Percentiles rank a stretch among this genome's conserved stretches.
These are phyloP conservation scores for Pipra filicauda DNA, from an alignment of 2,113 vertebrate species.

Conservation along the genomic window DNA sequence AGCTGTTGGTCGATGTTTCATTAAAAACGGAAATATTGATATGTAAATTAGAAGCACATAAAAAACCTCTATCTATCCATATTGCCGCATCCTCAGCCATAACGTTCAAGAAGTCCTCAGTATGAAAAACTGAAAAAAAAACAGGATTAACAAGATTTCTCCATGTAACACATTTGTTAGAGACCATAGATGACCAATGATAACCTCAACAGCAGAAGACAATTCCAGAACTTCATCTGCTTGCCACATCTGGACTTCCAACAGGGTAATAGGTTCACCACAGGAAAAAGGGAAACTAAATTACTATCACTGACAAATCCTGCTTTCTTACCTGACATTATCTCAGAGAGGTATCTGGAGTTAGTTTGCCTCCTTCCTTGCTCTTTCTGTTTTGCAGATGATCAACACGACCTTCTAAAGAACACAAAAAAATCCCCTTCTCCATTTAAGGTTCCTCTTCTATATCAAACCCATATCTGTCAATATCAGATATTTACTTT, in stretches of 20 bases:
- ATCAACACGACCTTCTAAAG: not conserved
- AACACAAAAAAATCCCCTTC: not conserved
- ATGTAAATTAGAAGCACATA: not conserved
- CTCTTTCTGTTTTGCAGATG: not conserved
- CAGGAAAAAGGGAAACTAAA: not conserved
- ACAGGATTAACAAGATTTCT: not conserved
- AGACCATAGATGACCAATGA: not conserved
- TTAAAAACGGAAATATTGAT: not conserved
- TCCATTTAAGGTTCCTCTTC: not conserved
- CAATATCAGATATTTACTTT: not conserved
- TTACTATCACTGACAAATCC: not conserved
- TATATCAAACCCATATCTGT: not conserved
- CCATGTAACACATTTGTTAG: not conserved
- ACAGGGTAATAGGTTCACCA: not conserved
- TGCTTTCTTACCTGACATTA: not conserved
- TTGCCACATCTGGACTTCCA: not conserved
- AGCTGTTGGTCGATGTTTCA: not conserved
- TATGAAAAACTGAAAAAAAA: not conserved
- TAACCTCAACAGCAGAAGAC: not conserved
- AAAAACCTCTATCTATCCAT: not conserved
- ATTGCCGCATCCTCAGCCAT: not conserved
- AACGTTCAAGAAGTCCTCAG: not conserved
- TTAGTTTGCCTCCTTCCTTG: not conserved
- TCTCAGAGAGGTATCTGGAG: not conserved
- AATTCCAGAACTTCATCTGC: not conserved